phyloP scores from a whole-genome alignment of 2,888 invertebrate species.

The Gasteruption jaculator region DNA sequence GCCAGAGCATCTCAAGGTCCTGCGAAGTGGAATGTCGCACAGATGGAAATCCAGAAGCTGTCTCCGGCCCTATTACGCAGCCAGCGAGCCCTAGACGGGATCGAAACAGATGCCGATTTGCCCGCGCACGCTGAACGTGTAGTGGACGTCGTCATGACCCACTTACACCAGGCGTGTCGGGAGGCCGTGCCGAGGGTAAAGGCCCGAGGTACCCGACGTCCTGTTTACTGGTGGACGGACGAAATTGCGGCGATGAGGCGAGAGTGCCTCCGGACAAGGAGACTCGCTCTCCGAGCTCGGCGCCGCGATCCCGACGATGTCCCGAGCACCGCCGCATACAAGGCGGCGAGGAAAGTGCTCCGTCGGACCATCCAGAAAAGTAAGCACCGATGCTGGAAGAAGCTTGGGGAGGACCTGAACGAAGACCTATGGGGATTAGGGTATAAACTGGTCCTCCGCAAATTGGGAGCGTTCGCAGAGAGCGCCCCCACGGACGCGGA shows the following conservation, averaged over 20 bases:
- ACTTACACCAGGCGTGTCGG: constrained; percentile 13
- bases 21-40: not conserved
- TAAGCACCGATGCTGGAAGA: constrained; percentile 23
- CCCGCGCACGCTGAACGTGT: not conserved
- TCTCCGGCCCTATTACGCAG: constrained; percentile 2
- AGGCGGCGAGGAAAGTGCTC: constrained; percentile 13
- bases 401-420: constrained; percentile 23
- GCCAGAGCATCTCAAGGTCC: not conserved
- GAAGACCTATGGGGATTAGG: constrained; percentile 26
- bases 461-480: constrained; percentile 1
- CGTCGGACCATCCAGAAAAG: constrained; percentile 10
- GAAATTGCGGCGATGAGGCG: constrained; percentile 24
- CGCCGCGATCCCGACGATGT: constrained; percentile 1
- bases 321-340: constrained; percentile 1
- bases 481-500: constrained; percentile 1
- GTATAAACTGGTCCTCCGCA: constrained; percentile 23
- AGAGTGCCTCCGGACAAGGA: constrained; percentile 14
- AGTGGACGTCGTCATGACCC: constrained; percentile 1
- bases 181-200: constrained; percentile 18
- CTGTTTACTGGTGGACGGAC: constrained; percentile 28
- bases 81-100: not conserved
- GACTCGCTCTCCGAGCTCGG: constrained; percentile 15
- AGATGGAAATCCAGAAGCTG: not conserved
- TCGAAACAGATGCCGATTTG: not conserved
- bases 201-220: constrained; percentile 5